These are phyloP conservation scores for Grallaria varia DNA, from an alignment of 2,113 vertebrate species.

Conservation along the genomic window DNA sequence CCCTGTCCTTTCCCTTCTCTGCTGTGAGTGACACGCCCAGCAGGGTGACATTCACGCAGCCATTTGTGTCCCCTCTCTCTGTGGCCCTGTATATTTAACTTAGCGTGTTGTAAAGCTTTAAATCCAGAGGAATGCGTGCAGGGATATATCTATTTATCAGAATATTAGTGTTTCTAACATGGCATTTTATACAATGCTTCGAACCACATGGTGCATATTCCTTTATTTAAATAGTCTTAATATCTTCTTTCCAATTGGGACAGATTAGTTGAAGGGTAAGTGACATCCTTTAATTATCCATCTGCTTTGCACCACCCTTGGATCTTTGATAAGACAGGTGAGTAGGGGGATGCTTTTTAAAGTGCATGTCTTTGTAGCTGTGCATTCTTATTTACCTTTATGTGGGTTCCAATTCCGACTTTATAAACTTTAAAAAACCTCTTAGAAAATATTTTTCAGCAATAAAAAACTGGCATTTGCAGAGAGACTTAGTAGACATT, in stretches of 20 bases:
- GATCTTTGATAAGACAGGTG: background rate
- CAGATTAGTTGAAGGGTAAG: background rate
- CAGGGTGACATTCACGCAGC: background rate
- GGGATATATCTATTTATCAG: slow-evolving; percentile 4
- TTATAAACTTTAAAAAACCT: background rate
- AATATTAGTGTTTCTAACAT: slow-evolving; percentile 29
- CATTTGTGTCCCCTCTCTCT: background rate
- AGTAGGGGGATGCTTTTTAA: background rate
- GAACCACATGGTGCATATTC: background rate
- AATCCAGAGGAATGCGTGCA: slow-evolving; percentile 4
- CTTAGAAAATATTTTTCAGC: background rate
- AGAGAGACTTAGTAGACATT: background rate
- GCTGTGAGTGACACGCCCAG: background rate
- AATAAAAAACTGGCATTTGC: background rate
- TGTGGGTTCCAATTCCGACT: background rate
- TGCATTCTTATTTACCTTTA: background rate
- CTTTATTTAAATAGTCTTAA: slow-evolving; percentile 20
- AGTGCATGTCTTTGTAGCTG: background rate
- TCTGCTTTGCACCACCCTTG: background rate
- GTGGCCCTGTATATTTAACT: background rate
- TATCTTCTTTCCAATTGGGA: background rate
- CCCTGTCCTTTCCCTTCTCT: background rate
- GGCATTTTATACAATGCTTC: background rate
- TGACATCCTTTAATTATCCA: background rate
- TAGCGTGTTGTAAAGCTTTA: background rate